A percentile compares a stretch with the other conserved stretches of the same genome.
phyloP scores from a whole-genome alignment of 2,113 vertebrate genomes.

The Lagopus muta region DNA sequence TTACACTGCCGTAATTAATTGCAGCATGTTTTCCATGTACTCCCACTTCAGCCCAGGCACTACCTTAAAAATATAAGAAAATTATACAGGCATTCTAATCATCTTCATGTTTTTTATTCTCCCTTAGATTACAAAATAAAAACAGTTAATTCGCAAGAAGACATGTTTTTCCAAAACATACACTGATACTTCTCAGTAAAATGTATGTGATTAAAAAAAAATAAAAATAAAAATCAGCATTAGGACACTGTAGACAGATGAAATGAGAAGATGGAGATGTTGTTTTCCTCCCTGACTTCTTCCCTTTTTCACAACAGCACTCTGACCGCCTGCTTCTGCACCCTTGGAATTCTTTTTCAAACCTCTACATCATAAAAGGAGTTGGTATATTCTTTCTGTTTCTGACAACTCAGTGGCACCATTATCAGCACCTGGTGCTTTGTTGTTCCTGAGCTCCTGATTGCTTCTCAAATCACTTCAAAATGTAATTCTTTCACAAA shows the following conservation, averaged over 20 bases:
- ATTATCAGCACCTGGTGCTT: background rate
- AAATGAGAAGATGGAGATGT: background rate
- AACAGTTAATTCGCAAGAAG: background rate
- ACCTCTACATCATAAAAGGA: background rate
- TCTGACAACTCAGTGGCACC: background rate
- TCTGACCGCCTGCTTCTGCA: background rate
- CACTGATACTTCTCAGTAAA: background rate
- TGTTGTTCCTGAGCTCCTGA: conserved; percentile 16
- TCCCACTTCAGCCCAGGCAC: background rate
- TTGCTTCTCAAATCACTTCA: conserved; percentile 24
- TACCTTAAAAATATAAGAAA: background rate
- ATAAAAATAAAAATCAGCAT: background rate
- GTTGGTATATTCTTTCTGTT: background rate
- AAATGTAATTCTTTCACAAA: conserved; percentile 34
- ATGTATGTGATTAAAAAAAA: background rate
- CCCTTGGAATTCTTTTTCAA: background rate
- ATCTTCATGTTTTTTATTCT: background rate
- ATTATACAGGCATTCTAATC: background rate
- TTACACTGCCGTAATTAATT: background rate
- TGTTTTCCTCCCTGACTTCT: background rate
- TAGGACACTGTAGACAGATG: background rate
- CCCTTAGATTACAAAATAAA: background rate
- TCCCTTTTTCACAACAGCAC: background rate
- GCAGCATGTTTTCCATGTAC: background rate
- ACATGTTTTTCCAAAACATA: background rate